Base-by-base conservation (phyloP, 2,113 vertebrate species). In the Raphicerus campestris region DNA sequence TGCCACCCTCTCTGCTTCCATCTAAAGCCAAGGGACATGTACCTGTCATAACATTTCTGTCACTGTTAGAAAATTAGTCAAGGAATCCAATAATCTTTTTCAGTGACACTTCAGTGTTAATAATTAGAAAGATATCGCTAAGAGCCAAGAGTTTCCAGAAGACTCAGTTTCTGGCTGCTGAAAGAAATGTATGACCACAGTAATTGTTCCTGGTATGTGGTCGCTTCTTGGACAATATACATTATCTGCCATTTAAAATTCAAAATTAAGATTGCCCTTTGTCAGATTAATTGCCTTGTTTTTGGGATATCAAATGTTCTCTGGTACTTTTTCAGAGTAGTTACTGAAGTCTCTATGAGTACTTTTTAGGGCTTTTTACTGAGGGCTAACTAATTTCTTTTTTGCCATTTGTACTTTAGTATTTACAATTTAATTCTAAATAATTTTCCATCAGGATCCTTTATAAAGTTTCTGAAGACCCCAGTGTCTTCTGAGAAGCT, bases 371-470 rank as follows among this genome's bases (percentile, higher is more conserved):
- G 32, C 63, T 66, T 66, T 66, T 92, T 91, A 89, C 35, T 90
- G 17, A 92, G 6, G 53, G 19, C 16, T 80, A 80, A 88, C 55
- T 26, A 81, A 63, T 84, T 90, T 5, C 5, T 61, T 35, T 91
- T 84, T 73, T 91, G 5, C 0, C 10, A 66, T 7, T 88, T 90
- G 17, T 24, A 88, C 84, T 97, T 91, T 55, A 93, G 26, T 78
- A 61, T 94, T 90, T 88, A 16, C 60, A 87, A 80, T 53, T 92
- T 93, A 78, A 93, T 60, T 87, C 22, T 82, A 87, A 94, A 60
- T 42, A 2, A 89, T 82, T 95, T 95, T 70, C 28, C 4, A 73
- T 60, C 1, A 63, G 19, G 0, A 61, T 92, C 70, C 3, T 53
- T 89, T 95, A 80, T 96, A 42, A 42, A 56, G 53, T 87, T 81